Evolutionary conservation across 2,888 invertebrate genomes (phyloP), one percentile per base, ranked within the genome.

Genomic region (Thera obeliscata): DNA sequence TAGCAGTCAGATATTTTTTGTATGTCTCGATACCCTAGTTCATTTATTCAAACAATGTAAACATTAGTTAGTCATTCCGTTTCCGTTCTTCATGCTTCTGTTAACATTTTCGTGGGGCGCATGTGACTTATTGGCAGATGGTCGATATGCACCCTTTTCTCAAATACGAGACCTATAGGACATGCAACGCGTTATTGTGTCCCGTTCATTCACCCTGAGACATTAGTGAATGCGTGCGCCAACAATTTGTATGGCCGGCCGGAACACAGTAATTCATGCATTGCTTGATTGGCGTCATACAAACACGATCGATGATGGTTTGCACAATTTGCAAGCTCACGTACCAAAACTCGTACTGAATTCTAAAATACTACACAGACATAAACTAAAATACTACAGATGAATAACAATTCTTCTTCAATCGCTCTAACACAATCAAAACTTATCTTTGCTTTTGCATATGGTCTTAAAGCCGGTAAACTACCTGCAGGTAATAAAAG

Each of bases 271-370:
- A 54, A 63, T 67, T 62, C 62, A 67, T 55, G 69, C 56, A 66
- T 61, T 69, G 60, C 63, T 66, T 60, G 69, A 69, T 69, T 69
- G 66, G 62, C 59, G 65, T 66, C 63, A 66, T 62, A 65, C 69
- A 66, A 69, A 63, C 57, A 52, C 50, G 69, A 52, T 35, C 55
- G 22, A 22, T 65, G 62, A 69, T 69, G 61, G 56, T 61, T 62
- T 65, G 58, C 62, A 67, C 52, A 61, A 50, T 60, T 46, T 41
- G 56, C 59, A 49, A 52, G 43, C 43, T 35, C 46, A 57, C 52
- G 52, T 43, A 49, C 56, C 54, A 33, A 33, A 41, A 33, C 41
- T 52, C 50, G 50, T 22, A 22, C 22, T 22, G 22, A 22, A 22
- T 22, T 52, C 52, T n/a, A 41, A 60, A 38, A 52, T 41, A 38